phyloP scores from a whole-genome alignment of 2,888 invertebrate genomes.

The Rapana venosa region DNA sequence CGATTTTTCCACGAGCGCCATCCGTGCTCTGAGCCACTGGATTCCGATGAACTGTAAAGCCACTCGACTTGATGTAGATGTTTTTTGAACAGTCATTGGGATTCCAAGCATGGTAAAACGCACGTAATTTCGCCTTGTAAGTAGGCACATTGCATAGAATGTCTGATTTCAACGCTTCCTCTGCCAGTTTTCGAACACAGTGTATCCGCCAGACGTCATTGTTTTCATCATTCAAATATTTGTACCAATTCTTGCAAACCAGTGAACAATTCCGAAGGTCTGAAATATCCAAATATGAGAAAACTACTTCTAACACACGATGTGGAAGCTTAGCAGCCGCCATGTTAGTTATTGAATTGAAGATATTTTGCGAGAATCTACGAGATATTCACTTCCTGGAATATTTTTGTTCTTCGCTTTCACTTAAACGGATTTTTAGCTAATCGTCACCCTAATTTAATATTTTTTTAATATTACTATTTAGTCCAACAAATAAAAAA shows the following conservation, averaged over 20 bases:
- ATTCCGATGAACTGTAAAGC: conserved; percentile 97
- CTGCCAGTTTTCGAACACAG: conserved; percentile 90
- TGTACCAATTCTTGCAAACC: conserved; percentile 96
- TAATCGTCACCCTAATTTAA: too few relatives aligned
- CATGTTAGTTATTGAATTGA: conserved; percentile 57
- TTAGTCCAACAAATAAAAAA: background rate
- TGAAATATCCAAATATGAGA: conserved; percentile 91
- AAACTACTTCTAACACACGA: conserved; percentile 79
- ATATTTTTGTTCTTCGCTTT: conserved; percentile 2
- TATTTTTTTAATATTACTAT: too few relatives aligned
- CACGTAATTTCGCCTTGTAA: conserved; percentile 92
- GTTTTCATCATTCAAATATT: conserved; percentile 93
- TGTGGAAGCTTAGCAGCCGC: conserved; percentile 72
- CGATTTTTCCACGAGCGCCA: conserved; percentile 89
- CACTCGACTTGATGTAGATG: conserved; percentile 96
- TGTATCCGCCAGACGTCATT: conserved; percentile 96
- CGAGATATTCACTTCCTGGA: conserved; percentile 42
- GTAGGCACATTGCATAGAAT: conserved; percentile 91
- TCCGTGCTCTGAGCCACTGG: conserved; percentile 99
- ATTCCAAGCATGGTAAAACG: conserved; percentile 97
- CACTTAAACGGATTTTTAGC: background rate
- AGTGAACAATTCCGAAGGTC: conserved; percentile 93
- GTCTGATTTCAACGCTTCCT: conserved; percentile 93
- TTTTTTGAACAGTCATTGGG: conserved; percentile 97
- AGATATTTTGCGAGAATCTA: conserved; percentile 44